phyloP scores from a whole-genome alignment of 1,140 invertebrate species.

The Zaprionus africanus region DNA sequence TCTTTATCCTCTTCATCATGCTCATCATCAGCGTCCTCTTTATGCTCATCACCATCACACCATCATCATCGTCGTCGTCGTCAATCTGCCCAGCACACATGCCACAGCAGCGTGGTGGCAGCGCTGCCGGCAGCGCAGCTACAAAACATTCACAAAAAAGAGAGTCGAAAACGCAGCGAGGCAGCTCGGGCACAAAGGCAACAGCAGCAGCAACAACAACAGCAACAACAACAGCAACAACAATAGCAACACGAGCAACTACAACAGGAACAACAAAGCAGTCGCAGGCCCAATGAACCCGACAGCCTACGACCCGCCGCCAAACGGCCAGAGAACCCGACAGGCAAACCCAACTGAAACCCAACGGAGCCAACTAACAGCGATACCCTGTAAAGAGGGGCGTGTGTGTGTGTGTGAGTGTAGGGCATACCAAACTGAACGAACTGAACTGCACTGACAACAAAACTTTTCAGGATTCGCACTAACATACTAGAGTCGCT shows the following conservation, averaged over 20 bases:
- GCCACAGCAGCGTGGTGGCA: too few relatives aligned
- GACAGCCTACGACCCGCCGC: conserved; percentile 8
- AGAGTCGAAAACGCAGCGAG: conserved; percentile 16
- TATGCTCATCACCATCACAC: not conserved
- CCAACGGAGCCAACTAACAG: not conserved
- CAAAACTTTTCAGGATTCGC: too few relatives aligned
- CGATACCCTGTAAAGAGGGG: not conserved
- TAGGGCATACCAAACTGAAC: not conserved
- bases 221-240: conserved; percentile 3
- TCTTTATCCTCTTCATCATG: conserved; percentile 11
- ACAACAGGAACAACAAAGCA: conserved; percentile 9
- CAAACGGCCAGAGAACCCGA: not conserved
- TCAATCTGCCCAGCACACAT: not conserved
- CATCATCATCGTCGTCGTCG: conserved; percentile 11
- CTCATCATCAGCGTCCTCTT: conserved; percentile 8
- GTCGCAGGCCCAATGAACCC: conserved; percentile 25
- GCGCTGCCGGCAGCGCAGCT: conserved; percentile 12
- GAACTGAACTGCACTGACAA: too few relatives aligned
- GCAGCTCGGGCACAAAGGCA: conserved; percentile 26
- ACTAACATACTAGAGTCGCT: too few relatives aligned
- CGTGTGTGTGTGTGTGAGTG: not conserved
- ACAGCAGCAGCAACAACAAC: conserved; percentile 11
- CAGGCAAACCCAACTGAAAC: not conserved
- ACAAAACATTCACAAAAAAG: conserved; percentile 25
- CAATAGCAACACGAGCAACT: not conserved